Conservation (phyloP, 2,113 vertebrate genomes). For the Helogale parvula region DNA sequence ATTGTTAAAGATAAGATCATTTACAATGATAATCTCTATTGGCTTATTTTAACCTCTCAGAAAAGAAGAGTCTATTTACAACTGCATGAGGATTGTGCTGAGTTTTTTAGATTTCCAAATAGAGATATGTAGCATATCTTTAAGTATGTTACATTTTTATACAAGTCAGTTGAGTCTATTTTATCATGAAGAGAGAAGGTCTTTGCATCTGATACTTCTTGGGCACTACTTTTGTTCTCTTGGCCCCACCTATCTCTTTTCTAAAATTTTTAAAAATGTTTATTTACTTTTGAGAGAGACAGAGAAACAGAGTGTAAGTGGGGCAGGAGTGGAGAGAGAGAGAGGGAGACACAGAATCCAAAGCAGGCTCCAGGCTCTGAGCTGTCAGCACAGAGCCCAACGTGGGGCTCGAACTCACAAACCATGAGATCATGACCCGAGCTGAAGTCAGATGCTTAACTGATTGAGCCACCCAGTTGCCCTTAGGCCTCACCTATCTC, state of each 20-base stretch:
- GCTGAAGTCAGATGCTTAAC: too few relatives aligned
- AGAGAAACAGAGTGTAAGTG: too few relatives aligned
- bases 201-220: neutral
- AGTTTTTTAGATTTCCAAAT: neutral
- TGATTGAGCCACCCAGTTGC: too few relatives aligned
- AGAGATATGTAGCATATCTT: neutral
- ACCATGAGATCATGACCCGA: too few relatives aligned
- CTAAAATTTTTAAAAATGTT: too few relatives aligned
- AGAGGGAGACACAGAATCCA: too few relatives aligned
- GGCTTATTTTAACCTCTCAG: neutral
- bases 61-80: constrained; percentile 15
- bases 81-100: neutral
- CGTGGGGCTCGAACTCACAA: too few relatives aligned
- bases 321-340: too few relatives aligned
- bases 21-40: neutral
- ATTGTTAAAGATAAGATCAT: neutral
- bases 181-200: neutral
- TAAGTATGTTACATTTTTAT: neutral
- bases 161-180: neutral
- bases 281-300: too few relatives aligned
- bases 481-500: neutral
- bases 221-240: neutral
- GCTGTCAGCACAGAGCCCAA: too few relatives aligned
- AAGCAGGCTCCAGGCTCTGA: too few relatives aligned
- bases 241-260: neutral